Conservation (phyloP, 2,888 invertebrate genomes). For the Anorthoa munda region DNA sequence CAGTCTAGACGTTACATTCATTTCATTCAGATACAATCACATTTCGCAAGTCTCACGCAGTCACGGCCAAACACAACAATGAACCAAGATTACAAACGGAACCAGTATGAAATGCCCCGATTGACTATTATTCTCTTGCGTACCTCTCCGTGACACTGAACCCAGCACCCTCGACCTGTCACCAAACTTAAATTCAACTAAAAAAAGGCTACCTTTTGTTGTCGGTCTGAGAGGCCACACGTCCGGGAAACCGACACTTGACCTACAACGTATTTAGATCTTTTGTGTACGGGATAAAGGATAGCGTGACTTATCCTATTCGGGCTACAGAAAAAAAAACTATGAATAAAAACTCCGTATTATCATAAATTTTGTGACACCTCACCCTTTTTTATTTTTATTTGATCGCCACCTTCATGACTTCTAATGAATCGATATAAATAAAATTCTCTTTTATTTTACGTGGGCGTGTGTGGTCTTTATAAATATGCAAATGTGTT, state of each 20-base stretch:
- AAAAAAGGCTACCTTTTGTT: slow-evolving; percentile 83
- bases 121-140: slow-evolving; percentile 52
- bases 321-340: slow-evolving; percentile 73
- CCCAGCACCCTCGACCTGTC: slow-evolving; percentile 80
- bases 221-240: slow-evolving; percentile 77
- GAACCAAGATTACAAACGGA: slow-evolving; percentile 30
- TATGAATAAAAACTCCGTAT: slow-evolving; percentile 80
- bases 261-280: slow-evolving; percentile 88
- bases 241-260: slow-evolving; percentile 90
- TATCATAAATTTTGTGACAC: slow-evolving; percentile 79
- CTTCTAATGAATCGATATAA: slow-evolving; percentile 66
- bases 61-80: slow-evolving; percentile 42
- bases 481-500: slow-evolving; percentile 43
- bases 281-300: slow-evolving; percentile 86
- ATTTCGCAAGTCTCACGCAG: slow-evolving; percentile 44
- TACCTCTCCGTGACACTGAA: slow-evolving; percentile 60
- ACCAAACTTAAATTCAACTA: slow-evolving; percentile 78
- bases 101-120: slow-evolving; percentile 29
- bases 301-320: slow-evolving; percentile 87
- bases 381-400: slow-evolving; percentile 69
- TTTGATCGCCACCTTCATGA: slow-evolving; percentile 66
- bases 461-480: slow-evolving; percentile 68
- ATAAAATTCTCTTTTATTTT: slow-evolving; percentile 66
- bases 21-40: slow-evolving; percentile 24
- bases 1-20: slow-evolving; percentile 32